Conservation (phyloP, 37 sponge, comb jelly and placozoan species). For the Beroe forskalii region DNA sequence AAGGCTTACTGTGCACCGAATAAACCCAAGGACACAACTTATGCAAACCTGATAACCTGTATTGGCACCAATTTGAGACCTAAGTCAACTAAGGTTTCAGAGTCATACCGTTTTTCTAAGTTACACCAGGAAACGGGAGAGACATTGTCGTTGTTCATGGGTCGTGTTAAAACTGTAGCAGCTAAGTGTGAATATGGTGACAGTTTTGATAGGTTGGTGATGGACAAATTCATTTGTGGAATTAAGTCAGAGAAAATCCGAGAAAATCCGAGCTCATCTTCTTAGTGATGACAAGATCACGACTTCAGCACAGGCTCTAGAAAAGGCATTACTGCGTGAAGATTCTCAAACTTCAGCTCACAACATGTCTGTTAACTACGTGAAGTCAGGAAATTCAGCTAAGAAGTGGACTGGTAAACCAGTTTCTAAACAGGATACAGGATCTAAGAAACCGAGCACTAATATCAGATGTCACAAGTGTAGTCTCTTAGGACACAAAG, state of each 20-base stretch:
- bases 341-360: not conserved
- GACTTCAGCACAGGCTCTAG: not conserved
- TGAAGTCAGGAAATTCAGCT: not conserved
- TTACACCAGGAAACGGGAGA: conserved; percentile 5
- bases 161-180: not conserved
- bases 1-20: conserved; percentile 12
- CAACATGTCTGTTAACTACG: not conserved
- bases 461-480: conserved; percentile 11
- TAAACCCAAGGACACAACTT: conserved; percentile 1
- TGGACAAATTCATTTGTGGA: not conserved
- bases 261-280: not conserved
- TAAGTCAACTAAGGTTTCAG: not conserved
- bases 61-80: not conserved
- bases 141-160: not conserved
- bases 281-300: not conserved
- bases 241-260: not conserved
- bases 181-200: not conserved
- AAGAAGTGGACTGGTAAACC: not conserved
- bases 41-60: not conserved
- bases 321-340: not conserved
- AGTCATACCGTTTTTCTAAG: not conserved
- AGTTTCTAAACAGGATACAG: not conserved
- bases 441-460: not conserved
- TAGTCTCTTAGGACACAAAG: not conserved
- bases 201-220: not conserved